Evolutionary conservation across 1,140 invertebrate genomes (phyloP).

Genomic region (Alviniconcha marisindica): DNA sequence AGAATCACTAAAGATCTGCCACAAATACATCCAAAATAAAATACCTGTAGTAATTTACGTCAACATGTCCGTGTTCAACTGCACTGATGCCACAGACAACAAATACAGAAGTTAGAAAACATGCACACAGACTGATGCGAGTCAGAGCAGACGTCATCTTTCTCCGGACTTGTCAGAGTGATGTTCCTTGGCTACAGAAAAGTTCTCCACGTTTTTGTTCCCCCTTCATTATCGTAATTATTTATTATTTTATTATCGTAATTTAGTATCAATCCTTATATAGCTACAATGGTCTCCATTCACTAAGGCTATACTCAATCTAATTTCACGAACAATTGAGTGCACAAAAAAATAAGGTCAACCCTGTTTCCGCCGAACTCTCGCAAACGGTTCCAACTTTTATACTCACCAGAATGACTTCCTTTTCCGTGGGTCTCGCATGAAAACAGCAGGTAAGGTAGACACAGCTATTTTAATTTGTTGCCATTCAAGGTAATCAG

Average conservation of each 20-base stretch:
- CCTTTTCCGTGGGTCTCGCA: constrained; percentile 50
- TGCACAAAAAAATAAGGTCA: too few relatives aligned
- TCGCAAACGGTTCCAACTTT: not conserved
- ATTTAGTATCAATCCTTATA: too few relatives aligned
- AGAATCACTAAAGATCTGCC: not conserved
- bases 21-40: not conserved
- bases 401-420: constrained; percentile 27
- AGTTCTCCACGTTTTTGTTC: too few relatives aligned
- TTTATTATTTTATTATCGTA: too few relatives aligned
- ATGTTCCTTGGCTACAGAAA: not conserved
- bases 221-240: too few relatives aligned
- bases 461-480: too few relatives aligned
- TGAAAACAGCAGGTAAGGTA: constrained; percentile 5
- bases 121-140: not conserved
- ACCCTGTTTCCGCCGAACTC: not conserved
- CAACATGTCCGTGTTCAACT: constrained; percentile 42
- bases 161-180: not conserved
- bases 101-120: not conserved
- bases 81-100: constrained; percentile 24
- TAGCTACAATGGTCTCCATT: too few relatives aligned
- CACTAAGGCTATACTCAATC: too few relatives aligned
- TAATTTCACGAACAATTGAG: too few relatives aligned
- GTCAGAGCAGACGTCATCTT: constrained; percentile 36
- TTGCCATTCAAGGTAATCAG: too few relatives aligned
- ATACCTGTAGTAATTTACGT: constrained; percentile 27